Evolutionary conservation across 2,797 vertebrate species (phyloP).

Genomic region (Anisognathus igniventris): DNA sequence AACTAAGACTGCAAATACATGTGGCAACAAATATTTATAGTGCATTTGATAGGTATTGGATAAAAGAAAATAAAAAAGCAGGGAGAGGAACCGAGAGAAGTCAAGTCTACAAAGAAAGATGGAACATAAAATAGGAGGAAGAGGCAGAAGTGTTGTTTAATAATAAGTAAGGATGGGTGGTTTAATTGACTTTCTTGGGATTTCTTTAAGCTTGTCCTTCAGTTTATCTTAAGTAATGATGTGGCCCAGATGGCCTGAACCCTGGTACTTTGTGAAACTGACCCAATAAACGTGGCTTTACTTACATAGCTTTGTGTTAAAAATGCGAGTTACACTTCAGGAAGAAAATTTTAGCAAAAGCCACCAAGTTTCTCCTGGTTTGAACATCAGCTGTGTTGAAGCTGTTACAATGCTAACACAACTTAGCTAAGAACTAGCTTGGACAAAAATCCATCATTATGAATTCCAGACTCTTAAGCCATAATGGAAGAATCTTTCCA

Average conservation of each 20-base stretch:
- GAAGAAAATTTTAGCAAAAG: not conserved
- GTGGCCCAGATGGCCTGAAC: not conserved
- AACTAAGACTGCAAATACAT: not conserved
- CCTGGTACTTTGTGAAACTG: not conserved
- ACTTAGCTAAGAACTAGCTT: not conserved
- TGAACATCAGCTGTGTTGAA: not conserved
- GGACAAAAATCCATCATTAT: not conserved
- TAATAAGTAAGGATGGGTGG: not conserved
- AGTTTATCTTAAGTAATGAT: not conserved
- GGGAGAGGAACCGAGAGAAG: not conserved
- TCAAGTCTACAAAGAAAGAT: not conserved
- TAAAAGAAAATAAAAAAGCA: not conserved
- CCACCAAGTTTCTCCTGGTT: not conserved
- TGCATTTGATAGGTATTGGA: not conserved
- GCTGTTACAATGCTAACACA: not conserved
- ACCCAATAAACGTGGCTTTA: not conserved
- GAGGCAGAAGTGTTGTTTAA: not conserved
- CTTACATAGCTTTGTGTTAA: not conserved
- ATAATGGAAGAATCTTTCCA: not conserved
- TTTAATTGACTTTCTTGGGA: not conserved
- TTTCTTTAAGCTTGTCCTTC: not conserved
- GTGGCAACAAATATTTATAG: not conserved
- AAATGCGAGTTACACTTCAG: not conserved
- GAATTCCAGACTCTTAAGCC: not conserved
- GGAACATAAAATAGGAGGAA: not conserved